Evolutionary conservation across 2,888 invertebrate genomes (phyloP).

Genomic region (Xestia sexstrigata): DNA sequence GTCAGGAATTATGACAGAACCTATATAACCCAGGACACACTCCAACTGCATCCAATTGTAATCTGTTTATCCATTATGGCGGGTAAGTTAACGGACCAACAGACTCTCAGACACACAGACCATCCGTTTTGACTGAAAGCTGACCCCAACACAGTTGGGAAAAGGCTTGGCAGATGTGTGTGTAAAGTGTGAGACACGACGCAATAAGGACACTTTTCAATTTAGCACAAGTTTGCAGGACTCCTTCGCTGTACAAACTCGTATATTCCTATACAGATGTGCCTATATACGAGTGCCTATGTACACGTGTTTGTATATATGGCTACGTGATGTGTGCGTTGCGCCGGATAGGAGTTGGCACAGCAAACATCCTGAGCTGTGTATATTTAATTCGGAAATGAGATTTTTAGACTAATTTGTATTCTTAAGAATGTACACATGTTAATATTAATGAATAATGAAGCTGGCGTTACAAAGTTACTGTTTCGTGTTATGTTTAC

Average conservation of each 20-base stretch:
- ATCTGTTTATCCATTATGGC: not conserved
- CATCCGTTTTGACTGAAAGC: not conserved
- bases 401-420: constrained; percentile 39
- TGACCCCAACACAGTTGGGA: not conserved
- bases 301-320: not conserved
- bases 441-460: not conserved
- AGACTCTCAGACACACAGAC: not conserved
- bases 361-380: constrained; percentile 38
- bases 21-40: not conserved
- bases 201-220: constrained; percentile 31
- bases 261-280: not conserved
- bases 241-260: constrained; percentile 16
- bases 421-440: not conserved
- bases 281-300: not conserved
- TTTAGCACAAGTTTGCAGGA: constrained; percentile 36
- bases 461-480: not conserved
- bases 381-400: constrained; percentile 37
- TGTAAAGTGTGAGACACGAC: not conserved
- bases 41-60: not conserved
- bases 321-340: constrained; percentile 12
- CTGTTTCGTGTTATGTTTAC: not conserved
- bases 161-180: not conserved
- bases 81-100: not conserved
- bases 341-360: constrained; percentile 5
- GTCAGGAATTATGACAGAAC: not conserved